Percentiles rank a stretch among this genome's conserved stretches.
Evolutionary conservation across 2,113 vertebrate genomes (phyloP).

Genomic region (Chaetura pelagica): DNA sequence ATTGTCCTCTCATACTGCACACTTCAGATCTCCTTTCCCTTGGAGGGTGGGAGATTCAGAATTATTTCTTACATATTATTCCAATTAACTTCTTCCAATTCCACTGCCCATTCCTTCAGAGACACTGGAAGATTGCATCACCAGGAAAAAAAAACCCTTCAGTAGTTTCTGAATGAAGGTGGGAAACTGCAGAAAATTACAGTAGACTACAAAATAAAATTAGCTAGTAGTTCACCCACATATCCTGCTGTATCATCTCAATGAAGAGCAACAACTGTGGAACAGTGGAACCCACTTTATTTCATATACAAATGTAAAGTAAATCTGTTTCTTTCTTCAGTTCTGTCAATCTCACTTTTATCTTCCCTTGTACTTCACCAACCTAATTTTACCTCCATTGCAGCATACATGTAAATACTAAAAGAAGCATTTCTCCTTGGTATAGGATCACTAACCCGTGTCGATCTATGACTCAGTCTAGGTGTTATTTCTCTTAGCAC

Average conservation of each 20-base stretch:
- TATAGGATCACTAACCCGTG: background rate
- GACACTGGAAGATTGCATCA: background rate
- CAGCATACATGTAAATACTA: background rate
- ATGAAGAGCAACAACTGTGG: background rate
- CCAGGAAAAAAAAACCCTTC: background rate
- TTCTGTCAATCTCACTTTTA: background rate
- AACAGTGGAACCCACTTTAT: background rate
- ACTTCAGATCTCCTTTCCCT: background rate
- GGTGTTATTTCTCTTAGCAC: background rate
- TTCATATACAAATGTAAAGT: background rate
- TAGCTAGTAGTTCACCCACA: background rate
- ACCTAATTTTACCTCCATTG: background rate
- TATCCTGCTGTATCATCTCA: background rate
- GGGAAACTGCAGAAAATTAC: background rate
- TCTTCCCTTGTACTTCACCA: background rate
- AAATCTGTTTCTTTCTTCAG: background rate
- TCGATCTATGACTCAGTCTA: background rate
- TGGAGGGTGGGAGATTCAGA: background rate
- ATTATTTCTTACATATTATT: background rate
- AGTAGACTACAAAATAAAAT: background rate
- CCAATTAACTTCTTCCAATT: background rate
- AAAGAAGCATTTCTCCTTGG: background rate
- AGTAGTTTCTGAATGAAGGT: background rate
- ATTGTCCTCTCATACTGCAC: background rate
- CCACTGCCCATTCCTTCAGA: background rate